Percentiles rank a stretch among this genome's conserved stretches.
These are phyloP conservation scores for Calycopis cecrops DNA, from an alignment of 1,140 invertebrate genomes.

Conservation along the genomic window DNA sequence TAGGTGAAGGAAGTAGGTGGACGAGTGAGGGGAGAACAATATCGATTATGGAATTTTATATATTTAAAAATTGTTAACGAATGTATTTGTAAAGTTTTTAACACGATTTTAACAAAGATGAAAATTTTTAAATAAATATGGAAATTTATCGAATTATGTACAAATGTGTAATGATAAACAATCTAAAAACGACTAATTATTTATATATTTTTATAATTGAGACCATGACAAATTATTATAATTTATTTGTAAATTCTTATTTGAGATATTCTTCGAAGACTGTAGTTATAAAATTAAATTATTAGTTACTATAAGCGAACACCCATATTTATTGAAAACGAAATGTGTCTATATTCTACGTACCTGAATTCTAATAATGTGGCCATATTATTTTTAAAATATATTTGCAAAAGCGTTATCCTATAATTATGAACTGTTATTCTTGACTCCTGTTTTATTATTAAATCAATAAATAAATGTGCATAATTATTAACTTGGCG, in stretches of 20 bases:
- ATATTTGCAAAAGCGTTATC: slow-evolving; percentile 37
- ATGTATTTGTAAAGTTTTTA: background rate
- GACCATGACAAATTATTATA: slow-evolving; percentile 11
- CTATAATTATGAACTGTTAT: slow-evolving; percentile 50
- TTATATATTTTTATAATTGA: slow-evolving; percentile 1
- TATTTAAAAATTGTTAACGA: background rate
- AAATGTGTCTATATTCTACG: slow-evolving; percentile 57
- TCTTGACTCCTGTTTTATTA: slow-evolving; percentile 62
- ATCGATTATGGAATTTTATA: background rate
- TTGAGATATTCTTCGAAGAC: slow-evolving; percentile 44
- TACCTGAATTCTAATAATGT: slow-evolving; percentile 70
- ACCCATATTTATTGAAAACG: slow-evolving; percentile 49
- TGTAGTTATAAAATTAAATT: slow-evolving; percentile 64
- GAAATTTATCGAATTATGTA: background rate
- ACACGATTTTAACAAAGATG: background rate
- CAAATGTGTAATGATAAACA: background rate
- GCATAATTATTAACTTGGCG: slow-evolving; percentile 44
- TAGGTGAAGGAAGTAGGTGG: background rate
- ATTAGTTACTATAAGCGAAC: slow-evolving; percentile 54
- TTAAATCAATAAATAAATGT: slow-evolving; percentile 62
- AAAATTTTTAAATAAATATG: background rate
- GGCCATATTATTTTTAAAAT: slow-evolving; percentile 66
- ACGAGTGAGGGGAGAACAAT: background rate
- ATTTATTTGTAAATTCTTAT: slow-evolving; percentile 33
- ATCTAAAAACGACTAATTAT: slow-evolving; percentile 4